Conservation (phyloP, 2,888 invertebrate species). For the Agrochola litura region DNA sequence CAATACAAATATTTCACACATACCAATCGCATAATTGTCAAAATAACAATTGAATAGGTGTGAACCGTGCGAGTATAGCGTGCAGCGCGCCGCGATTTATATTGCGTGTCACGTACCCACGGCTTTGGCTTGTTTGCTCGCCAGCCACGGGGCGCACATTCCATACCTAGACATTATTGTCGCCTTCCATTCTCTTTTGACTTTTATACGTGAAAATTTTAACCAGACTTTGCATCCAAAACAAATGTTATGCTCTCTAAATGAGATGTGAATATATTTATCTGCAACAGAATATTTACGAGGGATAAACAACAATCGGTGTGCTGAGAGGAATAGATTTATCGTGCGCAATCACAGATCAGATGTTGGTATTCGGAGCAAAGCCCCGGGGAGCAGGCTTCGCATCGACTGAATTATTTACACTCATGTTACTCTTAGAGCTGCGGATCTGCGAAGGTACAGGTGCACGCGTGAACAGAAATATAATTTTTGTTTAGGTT, state of each 20-base stretch:
- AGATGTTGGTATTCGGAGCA: constrained; percentile 87
- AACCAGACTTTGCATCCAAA: constrained; percentile 46
- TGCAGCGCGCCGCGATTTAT: constrained; percentile 67
- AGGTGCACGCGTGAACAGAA: constrained; percentile 67
- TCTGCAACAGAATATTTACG: constrained; percentile 70
- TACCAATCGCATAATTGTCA: constrained; percentile 51
- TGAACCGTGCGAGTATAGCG: constrained; percentile 61
- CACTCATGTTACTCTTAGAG: constrained; percentile 78
- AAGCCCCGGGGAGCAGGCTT: constrained; percentile 82
- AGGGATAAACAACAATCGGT: constrained; percentile 73
- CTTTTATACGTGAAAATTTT: constrained; percentile 63
- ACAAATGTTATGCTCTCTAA: constrained; percentile 48
- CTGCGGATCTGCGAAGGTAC: constrained; percentile 61
- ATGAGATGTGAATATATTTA: constrained; percentile 60
- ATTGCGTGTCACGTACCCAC: constrained; percentile 81
- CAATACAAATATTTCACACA: constrained; percentile 15
- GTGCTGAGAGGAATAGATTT: constrained; percentile 82
- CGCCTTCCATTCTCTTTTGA: constrained; percentile 63
- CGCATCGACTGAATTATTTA: constrained; percentile 88
- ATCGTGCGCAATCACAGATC: constrained; percentile 87
- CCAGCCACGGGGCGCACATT: constrained; percentile 72
- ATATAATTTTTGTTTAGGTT: constrained; percentile 71
- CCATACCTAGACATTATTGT: constrained; percentile 69
- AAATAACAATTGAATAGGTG: constrained; percentile 62
- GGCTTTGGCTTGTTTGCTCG: constrained; percentile 79